A percentile compares a stretch with the other conserved stretches of the same genome.
Conservation (phyloP, 2,888 invertebrate species). For the Callosobruchus maculatus region DNA sequence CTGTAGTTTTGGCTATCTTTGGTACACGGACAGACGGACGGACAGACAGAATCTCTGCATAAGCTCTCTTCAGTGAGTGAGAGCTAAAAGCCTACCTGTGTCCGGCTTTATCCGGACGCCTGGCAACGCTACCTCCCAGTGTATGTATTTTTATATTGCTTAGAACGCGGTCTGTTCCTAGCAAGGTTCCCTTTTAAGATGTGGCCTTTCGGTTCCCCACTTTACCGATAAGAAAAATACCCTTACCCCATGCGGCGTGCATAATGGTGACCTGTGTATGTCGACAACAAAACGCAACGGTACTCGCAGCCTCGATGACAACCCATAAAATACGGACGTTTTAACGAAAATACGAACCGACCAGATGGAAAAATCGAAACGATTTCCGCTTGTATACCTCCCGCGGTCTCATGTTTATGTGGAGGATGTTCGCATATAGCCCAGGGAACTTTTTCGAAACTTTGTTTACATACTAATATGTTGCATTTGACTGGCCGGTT, state of each 20-base stretch:
- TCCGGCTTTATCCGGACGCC: too few relatives aligned
- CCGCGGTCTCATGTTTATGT: neutral
- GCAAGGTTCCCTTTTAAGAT: neutral
- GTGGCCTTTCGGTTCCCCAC: neutral
- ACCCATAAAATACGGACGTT: neutral
- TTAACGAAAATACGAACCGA: neutral
- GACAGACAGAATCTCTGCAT: too few relatives aligned
- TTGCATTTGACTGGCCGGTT: too few relatives aligned
- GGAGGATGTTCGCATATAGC: neutral
- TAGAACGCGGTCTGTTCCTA: too few relatives aligned
- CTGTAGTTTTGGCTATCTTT: too few relatives aligned
- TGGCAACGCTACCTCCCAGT: too few relatives aligned
- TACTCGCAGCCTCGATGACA: neutral
- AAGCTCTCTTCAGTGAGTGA: too few relatives aligned
- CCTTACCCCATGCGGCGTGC: neutral
- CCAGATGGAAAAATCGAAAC: neutral
- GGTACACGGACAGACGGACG: too few relatives aligned
- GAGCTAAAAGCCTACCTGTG: too few relatives aligned
- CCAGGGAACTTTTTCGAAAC: neutral
- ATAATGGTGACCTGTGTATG: neutral
- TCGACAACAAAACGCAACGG: neutral
- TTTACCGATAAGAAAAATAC: neutral
- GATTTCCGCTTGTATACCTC: neutral
- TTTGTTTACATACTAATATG: too few relatives aligned
- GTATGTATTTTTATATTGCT: too few relatives aligned